phyloP scores from a whole-genome alignment of 2,113 vertebrate species.

The Bos javanicus region DNA sequence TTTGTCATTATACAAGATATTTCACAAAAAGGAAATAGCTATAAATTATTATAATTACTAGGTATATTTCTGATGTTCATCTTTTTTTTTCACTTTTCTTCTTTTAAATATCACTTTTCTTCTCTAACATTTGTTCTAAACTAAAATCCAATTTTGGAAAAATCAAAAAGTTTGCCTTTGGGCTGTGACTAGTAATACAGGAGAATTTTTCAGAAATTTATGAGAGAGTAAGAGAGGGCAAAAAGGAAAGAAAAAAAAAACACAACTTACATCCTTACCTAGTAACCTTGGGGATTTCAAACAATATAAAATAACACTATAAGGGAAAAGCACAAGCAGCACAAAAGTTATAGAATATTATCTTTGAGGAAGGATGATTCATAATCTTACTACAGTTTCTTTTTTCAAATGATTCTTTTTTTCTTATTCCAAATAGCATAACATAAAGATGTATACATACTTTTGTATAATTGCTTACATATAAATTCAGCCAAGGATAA shows the following conservation, averaged over 20 bases:
- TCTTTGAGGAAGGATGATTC: not conserved
- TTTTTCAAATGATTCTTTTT: not conserved
- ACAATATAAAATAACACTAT: slow-evolving; percentile 42
- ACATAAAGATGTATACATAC: not conserved
- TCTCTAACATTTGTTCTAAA: slow-evolving; percentile 37
- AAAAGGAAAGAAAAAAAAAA: not conserved
- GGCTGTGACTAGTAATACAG: slow-evolving; percentile 17
- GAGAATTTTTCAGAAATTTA: slow-evolving; percentile 47
- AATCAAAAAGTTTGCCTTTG: slow-evolving; percentile 58
- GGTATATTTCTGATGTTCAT: not conserved
- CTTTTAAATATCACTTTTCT: slow-evolving; percentile 2
- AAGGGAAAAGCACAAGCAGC: not conserved
- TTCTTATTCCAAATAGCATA: not conserved
- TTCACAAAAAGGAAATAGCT: not conserved
- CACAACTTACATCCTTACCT: not conserved
- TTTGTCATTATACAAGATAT: not conserved
- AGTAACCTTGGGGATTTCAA: slow-evolving; percentile 14
- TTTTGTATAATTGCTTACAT: not conserved
- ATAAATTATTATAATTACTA: not conserved
- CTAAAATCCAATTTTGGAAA: slow-evolving; percentile 59
- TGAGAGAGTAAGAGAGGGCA: not conserved
- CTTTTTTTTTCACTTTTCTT: not conserved
- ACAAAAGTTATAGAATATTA: not conserved
- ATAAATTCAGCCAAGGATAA: not conserved
- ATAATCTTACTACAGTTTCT: not conserved